Conservation (phyloP, 2,888 invertebrate species). For the Flexamia atlantica region DNA sequence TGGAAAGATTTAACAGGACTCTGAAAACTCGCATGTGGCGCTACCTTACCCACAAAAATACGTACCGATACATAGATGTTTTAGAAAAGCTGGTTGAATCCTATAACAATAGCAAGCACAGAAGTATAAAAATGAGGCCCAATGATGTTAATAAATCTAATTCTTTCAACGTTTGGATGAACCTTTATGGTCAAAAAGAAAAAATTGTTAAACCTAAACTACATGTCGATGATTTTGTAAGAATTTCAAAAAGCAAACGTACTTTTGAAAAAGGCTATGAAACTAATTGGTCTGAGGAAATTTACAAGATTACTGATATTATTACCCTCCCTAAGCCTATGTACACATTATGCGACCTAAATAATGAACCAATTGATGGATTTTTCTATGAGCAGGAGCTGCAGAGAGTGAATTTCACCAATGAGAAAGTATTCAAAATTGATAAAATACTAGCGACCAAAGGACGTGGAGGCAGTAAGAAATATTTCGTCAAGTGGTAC, state of each 20-base stretch:
- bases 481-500: conserved; percentile 34
- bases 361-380: conserved; percentile 11
- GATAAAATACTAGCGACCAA: conserved; percentile 35
- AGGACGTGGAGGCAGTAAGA: conserved; percentile 20
- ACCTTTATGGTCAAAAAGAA: conserved; percentile 20
- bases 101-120: conserved; percentile 68
- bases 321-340: conserved; percentile 58
- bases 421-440: not conserved
- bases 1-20: conserved; percentile 72
- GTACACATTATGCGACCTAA: not conserved
- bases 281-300: conserved; percentile 69
- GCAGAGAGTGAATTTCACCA: not conserved
- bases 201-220: conserved; percentile 49
- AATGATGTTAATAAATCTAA: not conserved
- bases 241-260: conserved; percentile 64
- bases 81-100: conserved; percentile 68
- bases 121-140: conserved; percentile 8
- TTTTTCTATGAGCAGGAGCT: conserved; percentile 27
- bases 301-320: conserved; percentile 68
- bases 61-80: conserved; percentile 69
- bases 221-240: conserved; percentile 63
- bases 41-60: conserved; percentile 70
- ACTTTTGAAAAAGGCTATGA: conserved; percentile 68
- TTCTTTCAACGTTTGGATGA: not conserved
- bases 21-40: conserved; percentile 71